Percentiles rank a stretch among this genome's conserved stretches.
phyloP scores from a whole-genome alignment of 2,113 vertebrate species.

The Sebastes fasciatus region DNA sequence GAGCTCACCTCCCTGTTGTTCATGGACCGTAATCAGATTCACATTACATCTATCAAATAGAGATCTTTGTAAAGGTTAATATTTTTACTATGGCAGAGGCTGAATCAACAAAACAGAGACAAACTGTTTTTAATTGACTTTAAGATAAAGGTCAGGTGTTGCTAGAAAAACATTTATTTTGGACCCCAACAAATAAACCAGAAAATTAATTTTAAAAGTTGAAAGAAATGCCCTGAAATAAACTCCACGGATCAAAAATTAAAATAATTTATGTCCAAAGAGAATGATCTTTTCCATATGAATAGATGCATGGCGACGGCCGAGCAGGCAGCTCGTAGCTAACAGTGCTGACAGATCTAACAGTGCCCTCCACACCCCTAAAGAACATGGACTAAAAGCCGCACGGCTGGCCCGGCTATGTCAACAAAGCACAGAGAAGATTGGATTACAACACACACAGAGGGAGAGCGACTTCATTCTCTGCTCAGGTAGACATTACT shows the following conservation, averaged over 20 bases:
- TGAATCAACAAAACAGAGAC: constrained; percentile 11
- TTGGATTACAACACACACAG: no score
- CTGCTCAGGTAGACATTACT: no score
- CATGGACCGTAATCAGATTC: constrained; percentile 42
- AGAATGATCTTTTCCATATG: neutral
- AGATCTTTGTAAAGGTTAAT: constrained; percentile 55
- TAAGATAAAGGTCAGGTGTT: constrained; percentile 35
- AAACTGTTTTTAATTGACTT: constrained; percentile 12
- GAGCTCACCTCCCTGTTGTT: constrained; percentile 41
- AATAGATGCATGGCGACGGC: no score
- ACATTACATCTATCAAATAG: constrained; percentile 47
- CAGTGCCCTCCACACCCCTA: no score
- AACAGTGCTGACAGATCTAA: no score
- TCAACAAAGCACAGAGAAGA: no score
- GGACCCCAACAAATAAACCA: neutral
- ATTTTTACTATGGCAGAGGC: constrained; percentile 29
- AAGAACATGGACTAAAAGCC: no score
- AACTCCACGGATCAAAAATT: neutral
- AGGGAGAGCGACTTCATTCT: no score
- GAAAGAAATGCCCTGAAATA: neutral
- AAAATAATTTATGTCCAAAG: neutral
- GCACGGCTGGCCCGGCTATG: no score
- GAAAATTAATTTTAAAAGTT: neutral
- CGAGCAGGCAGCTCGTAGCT: no score
- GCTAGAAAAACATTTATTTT: constrained; percentile 15